Percentiles rank a stretch among this genome's conserved stretches.
phyloP scores from a whole-genome alignment of 2,113 vertebrate species.

The Glaucidium brasilianum region DNA sequence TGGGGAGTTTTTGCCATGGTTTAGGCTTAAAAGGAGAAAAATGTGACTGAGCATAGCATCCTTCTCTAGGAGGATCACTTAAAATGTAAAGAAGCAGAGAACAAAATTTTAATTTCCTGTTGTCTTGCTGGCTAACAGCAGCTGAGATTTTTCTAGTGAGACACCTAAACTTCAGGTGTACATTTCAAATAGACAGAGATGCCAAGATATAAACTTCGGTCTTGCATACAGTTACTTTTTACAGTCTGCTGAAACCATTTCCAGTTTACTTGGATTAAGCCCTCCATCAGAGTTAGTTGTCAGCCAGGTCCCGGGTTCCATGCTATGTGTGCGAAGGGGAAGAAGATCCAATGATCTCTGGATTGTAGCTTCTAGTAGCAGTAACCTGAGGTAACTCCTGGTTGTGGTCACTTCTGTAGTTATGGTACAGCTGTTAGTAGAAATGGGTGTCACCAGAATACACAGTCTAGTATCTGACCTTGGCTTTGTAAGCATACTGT shows the following conservation, averaged over 20 bases:
- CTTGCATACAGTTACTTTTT: rapidly evolving
- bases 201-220: not conserved
- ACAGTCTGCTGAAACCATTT: not conserved
- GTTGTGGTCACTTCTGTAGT: not conserved
- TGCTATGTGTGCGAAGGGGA: not conserved
- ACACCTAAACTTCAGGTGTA: not conserved
- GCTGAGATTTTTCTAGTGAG: not conserved
- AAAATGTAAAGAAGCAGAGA: not conserved
- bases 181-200: not conserved
- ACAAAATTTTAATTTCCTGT: not conserved
- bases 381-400: not conserved
- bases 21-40: not conserved
- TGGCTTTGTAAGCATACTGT: not conserved
- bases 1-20: not conserved
- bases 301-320: not conserved
- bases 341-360: not conserved
- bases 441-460: not conserved
- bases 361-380: not conserved
- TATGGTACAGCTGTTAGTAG: not conserved
- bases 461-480: not conserved
- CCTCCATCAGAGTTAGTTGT: not conserved
- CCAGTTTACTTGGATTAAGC: not conserved
- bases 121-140: not conserved
- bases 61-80: not conserved
- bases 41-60: not conserved